Evolutionary conservation across 2,797 vertebrate species (phyloP), one percentile per base, ranked within the genome.

Genomic region (Danio tinwini): DNA sequence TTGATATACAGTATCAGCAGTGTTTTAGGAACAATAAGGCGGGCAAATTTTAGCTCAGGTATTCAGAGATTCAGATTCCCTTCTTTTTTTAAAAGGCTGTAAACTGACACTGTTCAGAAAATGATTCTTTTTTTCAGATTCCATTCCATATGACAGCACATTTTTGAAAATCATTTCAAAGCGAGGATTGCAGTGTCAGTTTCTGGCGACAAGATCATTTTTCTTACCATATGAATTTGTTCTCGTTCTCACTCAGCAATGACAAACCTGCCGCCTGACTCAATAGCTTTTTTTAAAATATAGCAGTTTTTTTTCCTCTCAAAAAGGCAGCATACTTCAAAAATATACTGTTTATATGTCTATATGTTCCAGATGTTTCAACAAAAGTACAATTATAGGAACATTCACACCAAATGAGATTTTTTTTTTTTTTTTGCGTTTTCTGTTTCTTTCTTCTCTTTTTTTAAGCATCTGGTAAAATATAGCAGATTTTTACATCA

Each of bases 331-430:
- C 40, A 73, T 61, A 73, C 37, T 50, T 69, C 16, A 78, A 78
- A 78, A 78, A 78, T 78, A 78, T 78, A 78, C 53, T 42, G 76
- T 77, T 40, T 42, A 55, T 52, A 45, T 45, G 5, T 72, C 3
- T 62, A 45, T 62, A 17, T 79, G 62, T 39, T 70, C 65, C 65
- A 78, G 52, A 56, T 70, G 76, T 61, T 70, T 52, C 29, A 61
- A 62, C 56, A 70, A 78, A 78, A 70, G 61, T 55, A 67, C 9
- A 47, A 39, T 17, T 58, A 3, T 59, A 9, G n/a, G 55, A 69
- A 59, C 65, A 52, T 47, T 58, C 63, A 58, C 42, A 40, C 52
- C 0, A 56, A 44, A 65, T 12, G 19, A 53, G 29, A 29, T 29
- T 29, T 29, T 29, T 29, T 29, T 29, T 29, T 29, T 29, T 29